Evolutionary conservation across 2,797 vertebrate genomes (phyloP).

Genomic region (Typhlichthys subterraneus): DNA sequence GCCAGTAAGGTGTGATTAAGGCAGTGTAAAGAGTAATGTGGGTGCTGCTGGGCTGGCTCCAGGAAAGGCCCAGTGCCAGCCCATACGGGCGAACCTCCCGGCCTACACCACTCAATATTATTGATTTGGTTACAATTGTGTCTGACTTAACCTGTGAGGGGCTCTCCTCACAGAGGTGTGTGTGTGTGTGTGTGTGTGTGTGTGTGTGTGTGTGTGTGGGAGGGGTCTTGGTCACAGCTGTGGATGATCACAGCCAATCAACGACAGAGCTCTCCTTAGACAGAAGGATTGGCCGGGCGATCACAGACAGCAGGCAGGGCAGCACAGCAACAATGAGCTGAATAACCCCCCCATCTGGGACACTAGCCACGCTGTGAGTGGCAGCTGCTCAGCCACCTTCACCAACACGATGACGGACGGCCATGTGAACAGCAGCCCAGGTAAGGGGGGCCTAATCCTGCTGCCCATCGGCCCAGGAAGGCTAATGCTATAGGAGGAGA

Average conservation of each 20-base stretch:
- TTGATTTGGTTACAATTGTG: slow-evolving; percentile 73
- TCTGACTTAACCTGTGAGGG: slow-evolving; percentile 68
- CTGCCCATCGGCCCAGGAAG: slow-evolving; percentile 5
- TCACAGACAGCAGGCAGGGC: slow-evolving; percentile 51
- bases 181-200: no score
- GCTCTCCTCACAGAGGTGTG: slow-evolving; percentile 36
- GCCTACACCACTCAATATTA: slow-evolving; percentile 63
- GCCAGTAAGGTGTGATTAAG: slow-evolving; percentile 62
- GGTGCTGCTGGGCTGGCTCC: slow-evolving; percentile 33
- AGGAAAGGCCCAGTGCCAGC: slow-evolving; percentile 24
- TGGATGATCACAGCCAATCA: slow-evolving; percentile 66
- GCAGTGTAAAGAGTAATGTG: slow-evolving; percentile 55
- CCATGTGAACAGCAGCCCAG: no score
- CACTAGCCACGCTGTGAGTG: slow-evolving; percentile 20
- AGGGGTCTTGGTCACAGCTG: slow-evolving; percentile 50
- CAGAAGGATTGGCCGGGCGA: slow-evolving; percentile 64
- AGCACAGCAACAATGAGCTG: slow-evolving; percentile 53
- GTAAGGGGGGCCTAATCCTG: no score
- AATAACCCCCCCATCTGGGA: slow-evolving; percentile 54
- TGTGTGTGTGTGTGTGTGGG: not conserved
- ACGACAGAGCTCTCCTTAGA: slow-evolving; percentile 41
- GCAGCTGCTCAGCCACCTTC: slow-evolving; percentile 50
- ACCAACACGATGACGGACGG: no score
- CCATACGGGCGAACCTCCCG: slow-evolving; percentile 43
- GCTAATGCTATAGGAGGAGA: not conserved